Base-by-base conservation (phyloP, 2,888 invertebrate species). In the Eurytoma adleriae region DNA sequence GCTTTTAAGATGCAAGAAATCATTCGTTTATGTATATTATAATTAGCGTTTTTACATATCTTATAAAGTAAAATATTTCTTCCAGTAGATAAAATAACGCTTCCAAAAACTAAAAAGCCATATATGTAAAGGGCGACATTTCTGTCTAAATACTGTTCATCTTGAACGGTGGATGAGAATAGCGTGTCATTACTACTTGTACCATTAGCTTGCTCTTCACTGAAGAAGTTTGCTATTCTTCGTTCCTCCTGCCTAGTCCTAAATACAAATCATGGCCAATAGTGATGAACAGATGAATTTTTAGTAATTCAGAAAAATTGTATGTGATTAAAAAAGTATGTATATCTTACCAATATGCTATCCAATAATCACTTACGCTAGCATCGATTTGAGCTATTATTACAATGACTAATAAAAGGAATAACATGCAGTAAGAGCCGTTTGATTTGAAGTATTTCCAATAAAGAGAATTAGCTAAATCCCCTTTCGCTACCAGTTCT, bases 301-400 rank as follows among this genome's bases (percentile, higher is more conserved):
- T 24, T 24, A 24, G 2, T 1, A 24, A 24, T 24, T 24, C 1
- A 24, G 24, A 24, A 24, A 24, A 24, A 24, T 24, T 1, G 24
- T 24, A 24, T 24, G 1, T 2, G 1, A 24, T 24, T 24, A 7
- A 54, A 7, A 27, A 61, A 61, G 20, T 52, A 40, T n/a, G 16
- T 1, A 4, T 61, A 30, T 5, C 10, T 91, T 90, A 96, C 96
- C 96, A 96, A 86, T 93, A 90, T 0, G 94, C 94, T 0, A 96
- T 92, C 95, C 96, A 96, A 87, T 95, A 94, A 89, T 97, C 96
- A 71, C 93, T 92, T 71, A 94, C 92, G 66, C 96, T 95, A 76
- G 94, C 94, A 75, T 94, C 90, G 24, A 93, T 88, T 91, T 96
- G 96, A 4, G 95, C 95, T 13, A 94, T 83, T 20, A 96, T 83